Conservation (phyloP, 1,140 invertebrate species). For the Drosophila nebulosa region DNA sequence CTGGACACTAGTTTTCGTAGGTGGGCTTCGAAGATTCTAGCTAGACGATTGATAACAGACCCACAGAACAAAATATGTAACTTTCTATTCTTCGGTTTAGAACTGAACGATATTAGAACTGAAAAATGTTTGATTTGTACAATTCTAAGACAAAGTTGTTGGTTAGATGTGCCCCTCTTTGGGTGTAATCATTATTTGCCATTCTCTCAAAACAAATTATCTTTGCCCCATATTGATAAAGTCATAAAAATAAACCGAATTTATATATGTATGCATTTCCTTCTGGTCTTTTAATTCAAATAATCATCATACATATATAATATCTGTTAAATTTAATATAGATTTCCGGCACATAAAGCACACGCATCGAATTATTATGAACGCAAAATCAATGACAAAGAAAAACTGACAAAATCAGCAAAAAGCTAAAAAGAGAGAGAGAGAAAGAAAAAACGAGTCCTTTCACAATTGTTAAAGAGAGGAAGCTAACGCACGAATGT, state of each 20-base stretch:
- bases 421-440: constrained; percentile 3
- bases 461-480: neutral
- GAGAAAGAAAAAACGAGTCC: neutral
- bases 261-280: neutral
- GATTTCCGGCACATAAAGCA: constrained; percentile 69
- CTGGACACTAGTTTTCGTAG: too few species aligned
- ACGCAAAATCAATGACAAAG: constrained; percentile 73
- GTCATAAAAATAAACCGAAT: neutral
- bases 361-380: constrained; percentile 67
- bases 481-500: constrained; percentile 48
- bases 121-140: too few species aligned
- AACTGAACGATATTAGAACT: too few species aligned
- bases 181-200: neutral
- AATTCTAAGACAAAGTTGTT: too few species aligned
- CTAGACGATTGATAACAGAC: too few species aligned
- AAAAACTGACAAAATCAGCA: constrained; percentile 75
- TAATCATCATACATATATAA: neutral
- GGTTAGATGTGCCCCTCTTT: neutral
- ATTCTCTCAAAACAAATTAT: neutral
- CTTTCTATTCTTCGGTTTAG: too few species aligned
- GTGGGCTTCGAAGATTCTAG: too few species aligned
- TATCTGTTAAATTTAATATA: neutral
- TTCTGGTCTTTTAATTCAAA: neutral
- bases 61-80: too few species aligned
- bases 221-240: neutral